Base-by-base conservation (phyloP, 2,113 vertebrate genomes). In the Nothobranchius kuhntae region DNA sequence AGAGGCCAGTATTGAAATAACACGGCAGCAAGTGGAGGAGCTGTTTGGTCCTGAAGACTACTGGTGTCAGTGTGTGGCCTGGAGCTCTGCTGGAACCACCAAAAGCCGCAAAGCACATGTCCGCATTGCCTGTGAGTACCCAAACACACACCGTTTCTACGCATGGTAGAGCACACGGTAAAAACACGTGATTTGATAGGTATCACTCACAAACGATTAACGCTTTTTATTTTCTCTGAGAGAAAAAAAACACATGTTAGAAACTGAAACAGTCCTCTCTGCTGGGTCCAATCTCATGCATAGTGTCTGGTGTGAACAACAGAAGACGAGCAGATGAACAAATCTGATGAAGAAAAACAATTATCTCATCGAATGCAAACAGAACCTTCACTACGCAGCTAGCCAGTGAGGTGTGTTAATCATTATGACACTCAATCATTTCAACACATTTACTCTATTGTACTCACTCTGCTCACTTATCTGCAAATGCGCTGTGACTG, bases 21-120 rank as follows among this genome's bases (percentile, higher is more conserved):
- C 96, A 0, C 92, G 96, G 1, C 96, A 96, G 87, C 96, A 98
- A 63, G 96, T 98, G 0, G 96, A 98, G 82, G 96, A 98, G 85
- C 91, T 97, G 58, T 98, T 98, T 0, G 96, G 96, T 0, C 95
- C 95, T 0, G 96, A 98, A 82, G 95, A 97, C 83, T 98, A 95
- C 87, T 98, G 96, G 96, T 98, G 96, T 86, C 96, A 98, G 89
- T 98, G 96, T 3, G 96, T 98, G 10, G 96, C 96, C 72, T 98
- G 96, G 96, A 98, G 96, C 90, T 97, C 96, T 0, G 95, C 96
- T 0, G 96, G 96, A 66, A 98, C 96, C 74, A 98, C 96, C 35
- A 98, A 98, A 87, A 98, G 96, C 84, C 93, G 96, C 13, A 98
- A 98, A 62, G 95, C 96, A 47, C 95, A 98, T 0, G 95, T 98